Base-by-base conservation (phyloP, 2,888 invertebrate species). In the Leptinotarsa peninsularis region DNA sequence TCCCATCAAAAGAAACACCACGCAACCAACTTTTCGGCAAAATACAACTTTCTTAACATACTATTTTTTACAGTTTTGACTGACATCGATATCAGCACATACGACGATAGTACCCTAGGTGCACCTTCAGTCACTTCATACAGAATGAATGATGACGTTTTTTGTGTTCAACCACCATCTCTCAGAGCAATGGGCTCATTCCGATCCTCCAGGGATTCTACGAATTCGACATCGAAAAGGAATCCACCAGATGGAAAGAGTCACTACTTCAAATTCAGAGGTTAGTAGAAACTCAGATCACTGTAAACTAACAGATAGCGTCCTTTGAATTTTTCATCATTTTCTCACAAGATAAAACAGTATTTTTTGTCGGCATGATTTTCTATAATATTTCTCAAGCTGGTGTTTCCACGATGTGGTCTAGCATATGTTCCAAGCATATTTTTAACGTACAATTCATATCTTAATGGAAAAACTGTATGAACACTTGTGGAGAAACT, bases 11-110 rank as follows among this genome's bases (percentile, higher is more conserved):
- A 10, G 43, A 43, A 43, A 43, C 13, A 43, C 13, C 10, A 43
- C 33, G 10, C 10, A 43, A 43, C 43, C 7, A 33, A 33, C 7
- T 33, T 33, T 33, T 66, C 7, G 27, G 4, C 14, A 66, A 4
- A 15, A 43, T 69, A 23, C n/a, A 68, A 49, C 23, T 68, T 68
- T 54, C n/a, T 54, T 21, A 71, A 66, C 54, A 10, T n/a, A 58
- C 23, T 43, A 70, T 76, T 75, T 77, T 77, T 87, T 87, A 2
- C 85, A 92, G 91, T 91, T 81, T 87, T 91, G 86, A 90, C 91
- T 74, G 91, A 92, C 83, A 89, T 91, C 81, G 91, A 92, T 83
- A 91, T 91, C 88, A 87, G 90, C 88, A 90, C 86, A 4, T 88
- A 88, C 82, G 88, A 88, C 77, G 87, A 86, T 76, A 87, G 87